A percentile compares a stretch with the other conserved stretches of the same genome.
These are phyloP conservation scores for Rotaria macrura DNA, from an alignment of 2,888 invertebrate genomes.

Conservation along the genomic window DNA sequence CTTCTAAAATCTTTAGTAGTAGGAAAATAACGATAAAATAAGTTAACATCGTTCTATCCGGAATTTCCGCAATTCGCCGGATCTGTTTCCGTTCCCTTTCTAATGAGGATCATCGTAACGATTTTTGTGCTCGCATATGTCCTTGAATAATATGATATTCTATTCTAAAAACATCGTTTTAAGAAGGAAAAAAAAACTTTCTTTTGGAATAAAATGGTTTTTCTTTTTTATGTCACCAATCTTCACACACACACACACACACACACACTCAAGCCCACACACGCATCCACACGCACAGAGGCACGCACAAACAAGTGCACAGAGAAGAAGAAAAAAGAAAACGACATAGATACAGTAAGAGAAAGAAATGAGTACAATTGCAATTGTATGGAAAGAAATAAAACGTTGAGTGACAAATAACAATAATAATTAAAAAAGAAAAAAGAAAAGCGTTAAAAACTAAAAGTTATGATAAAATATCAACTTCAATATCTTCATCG, in stretches of 20 bases:
- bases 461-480: slow-evolving; percentile 25
- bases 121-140: not conserved
- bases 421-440: not conserved
- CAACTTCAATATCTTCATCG: slow-evolving; percentile 31
- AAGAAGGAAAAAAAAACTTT: not conserved
- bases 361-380: not conserved
- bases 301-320: not conserved
- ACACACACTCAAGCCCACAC: not conserved
- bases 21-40: not conserved
- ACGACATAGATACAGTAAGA: not conserved
- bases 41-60: not conserved
- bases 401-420: not conserved
- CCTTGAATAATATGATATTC: not conserved
- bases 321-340: not conserved
- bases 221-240: not conserved
- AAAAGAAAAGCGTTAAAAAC: not conserved
- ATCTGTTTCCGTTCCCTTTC: not conserved
- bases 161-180: not conserved
- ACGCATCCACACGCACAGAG: not conserved
- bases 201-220: not conserved
- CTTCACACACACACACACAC: not conserved
- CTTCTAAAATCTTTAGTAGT: not conserved
- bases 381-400: not conserved
- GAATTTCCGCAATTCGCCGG: not conserved
- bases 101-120: not conserved